phyloP scores from a whole-genome alignment of 2,113 vertebrate species.

The Parotia lawesii region DNA sequence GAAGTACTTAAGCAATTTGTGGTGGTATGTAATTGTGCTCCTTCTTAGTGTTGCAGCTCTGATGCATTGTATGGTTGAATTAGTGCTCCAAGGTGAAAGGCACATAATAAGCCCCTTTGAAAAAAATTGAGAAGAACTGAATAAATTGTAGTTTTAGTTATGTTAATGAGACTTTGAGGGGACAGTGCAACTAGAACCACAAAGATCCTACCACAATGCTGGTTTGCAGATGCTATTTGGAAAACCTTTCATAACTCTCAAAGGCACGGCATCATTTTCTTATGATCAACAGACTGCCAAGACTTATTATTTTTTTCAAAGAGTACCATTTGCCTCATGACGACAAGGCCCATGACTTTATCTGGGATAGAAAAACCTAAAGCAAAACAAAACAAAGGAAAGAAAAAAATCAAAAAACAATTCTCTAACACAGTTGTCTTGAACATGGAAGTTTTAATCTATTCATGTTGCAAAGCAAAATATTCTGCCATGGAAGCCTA shows the following conservation, averaged over 20 bases:
- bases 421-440: background rate
- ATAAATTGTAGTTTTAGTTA: slow-evolving; percentile 44
- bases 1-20: background rate
- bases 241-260: background rate
- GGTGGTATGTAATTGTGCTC: background rate
- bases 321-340: background rate
- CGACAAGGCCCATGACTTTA: background rate
- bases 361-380: background rate
- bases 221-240: background rate
- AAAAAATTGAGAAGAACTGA: background rate
- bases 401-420: background rate
- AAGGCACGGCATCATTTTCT: background rate
- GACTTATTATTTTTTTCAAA: background rate
- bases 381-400: background rate
- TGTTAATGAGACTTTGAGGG: background rate
- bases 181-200: background rate
- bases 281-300: background rate
- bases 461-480: background rate
- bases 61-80: background rate
- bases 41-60: background rate
- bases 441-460: background rate
- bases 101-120: slow-evolving; percentile 1
- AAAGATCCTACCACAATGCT: background rate
- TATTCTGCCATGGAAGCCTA: background rate
- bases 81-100: background rate